Evolutionary conservation across 2,797 vertebrate genomes (phyloP).

Genomic region (Cottoperca gobio): DNA sequence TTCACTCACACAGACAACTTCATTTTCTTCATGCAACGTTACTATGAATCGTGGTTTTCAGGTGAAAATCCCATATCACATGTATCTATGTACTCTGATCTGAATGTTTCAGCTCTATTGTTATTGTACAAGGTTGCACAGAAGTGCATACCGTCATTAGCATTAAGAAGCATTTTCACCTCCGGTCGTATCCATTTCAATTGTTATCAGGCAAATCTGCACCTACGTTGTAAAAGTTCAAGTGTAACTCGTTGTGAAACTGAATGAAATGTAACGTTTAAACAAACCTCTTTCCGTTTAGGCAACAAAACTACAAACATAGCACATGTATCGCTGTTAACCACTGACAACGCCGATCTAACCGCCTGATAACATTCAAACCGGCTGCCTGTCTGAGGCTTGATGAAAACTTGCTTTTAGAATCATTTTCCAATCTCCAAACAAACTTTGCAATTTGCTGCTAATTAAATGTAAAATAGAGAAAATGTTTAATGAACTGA

Average conservation of each 20-base stretch:
- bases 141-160: not conserved
- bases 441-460: not conserved
- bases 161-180: not conserved
- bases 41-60: conserved; percentile 11
- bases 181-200: too few species aligned
- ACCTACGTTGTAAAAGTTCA: too few species aligned
- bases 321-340: too few species aligned
- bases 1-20: conserved; percentile 35
- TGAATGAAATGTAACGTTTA: too few species aligned
- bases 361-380: too few species aligned
- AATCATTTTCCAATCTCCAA: not conserved
- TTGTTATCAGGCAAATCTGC: too few species aligned
- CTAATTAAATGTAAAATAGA: not conserved
- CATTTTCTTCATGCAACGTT: conserved; percentile 26
- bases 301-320: too few species aligned
- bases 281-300: too few species aligned
- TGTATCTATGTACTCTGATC: not conserved
- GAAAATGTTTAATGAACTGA: not conserved
- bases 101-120: not conserved
- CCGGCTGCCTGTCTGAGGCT: not conserved
- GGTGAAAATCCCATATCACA: not conserved
- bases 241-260: too few species aligned
- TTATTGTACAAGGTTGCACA: not conserved
- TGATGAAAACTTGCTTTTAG: not conserved
- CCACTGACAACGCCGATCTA: too few species aligned